Percentiles rank a stretch among this genome's conserved stretches.
Conservation (phyloP, 1,140 invertebrate species). For the Akabosia matsudoensis region DNA sequence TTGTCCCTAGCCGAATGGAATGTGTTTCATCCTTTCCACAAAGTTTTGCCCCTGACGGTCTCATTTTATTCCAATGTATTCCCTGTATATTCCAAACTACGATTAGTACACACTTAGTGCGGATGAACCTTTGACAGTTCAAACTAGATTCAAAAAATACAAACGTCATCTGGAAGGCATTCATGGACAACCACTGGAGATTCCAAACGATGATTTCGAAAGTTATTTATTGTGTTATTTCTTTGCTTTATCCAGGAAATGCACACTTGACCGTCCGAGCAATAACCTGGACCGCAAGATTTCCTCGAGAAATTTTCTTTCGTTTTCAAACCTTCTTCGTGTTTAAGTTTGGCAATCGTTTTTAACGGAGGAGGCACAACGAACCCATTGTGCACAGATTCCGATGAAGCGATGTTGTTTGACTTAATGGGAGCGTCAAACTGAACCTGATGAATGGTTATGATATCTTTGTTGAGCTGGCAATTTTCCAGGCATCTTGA, state of each 20-base stretch:
- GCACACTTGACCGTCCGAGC: constrained; percentile 9
- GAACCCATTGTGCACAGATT: background rate
- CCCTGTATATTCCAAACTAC: too few relatives aligned
- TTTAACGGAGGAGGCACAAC: background rate
- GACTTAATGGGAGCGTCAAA: too few relatives aligned
- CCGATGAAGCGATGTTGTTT: background rate
- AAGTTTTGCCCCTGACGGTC: constrained; percentile 25
- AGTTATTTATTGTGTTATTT: background rate
- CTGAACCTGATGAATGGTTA: background rate
- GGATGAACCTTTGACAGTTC: too few relatives aligned
- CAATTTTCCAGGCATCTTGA: background rate
- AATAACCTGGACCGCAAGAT: constrained; percentile 27
- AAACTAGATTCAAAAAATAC: too few relatives aligned
- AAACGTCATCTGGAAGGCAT: constrained; percentile 21
- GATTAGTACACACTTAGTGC: too few relatives aligned
- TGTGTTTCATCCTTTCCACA: constrained; percentile 28
- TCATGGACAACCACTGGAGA: constrained; percentile 19
- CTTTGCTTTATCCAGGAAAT: constrained; percentile 27
- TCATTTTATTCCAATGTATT: constrained; percentile 12
- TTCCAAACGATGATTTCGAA: background rate
- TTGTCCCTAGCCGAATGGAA: background rate
- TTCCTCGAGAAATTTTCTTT: background rate
- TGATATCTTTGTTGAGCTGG: background rate
- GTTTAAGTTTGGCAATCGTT: too few relatives aligned
- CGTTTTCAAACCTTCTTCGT: background rate